Conservation (phyloP, 2,888 invertebrate genomes). For the Nomada ruficornis region DNA sequence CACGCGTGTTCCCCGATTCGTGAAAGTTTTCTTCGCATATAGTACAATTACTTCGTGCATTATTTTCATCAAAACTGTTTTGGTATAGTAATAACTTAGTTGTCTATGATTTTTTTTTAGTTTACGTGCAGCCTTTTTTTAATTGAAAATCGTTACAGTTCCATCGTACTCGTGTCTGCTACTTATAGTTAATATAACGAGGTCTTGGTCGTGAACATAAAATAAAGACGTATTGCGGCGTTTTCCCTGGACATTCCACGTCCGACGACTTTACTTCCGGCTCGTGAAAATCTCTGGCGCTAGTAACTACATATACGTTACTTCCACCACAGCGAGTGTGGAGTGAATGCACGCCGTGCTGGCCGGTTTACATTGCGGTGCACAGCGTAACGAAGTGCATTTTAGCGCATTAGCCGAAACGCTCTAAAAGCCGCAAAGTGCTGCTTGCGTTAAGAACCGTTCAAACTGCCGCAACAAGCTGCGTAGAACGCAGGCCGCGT, state of each 20-base stretch:
- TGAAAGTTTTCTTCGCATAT: neutral
- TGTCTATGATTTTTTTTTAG: neutral
- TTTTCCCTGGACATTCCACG: neutral
- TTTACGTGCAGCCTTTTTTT: neutral
- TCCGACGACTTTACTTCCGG: slow-evolving; percentile 28
- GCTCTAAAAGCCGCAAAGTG: slow-evolving; percentile 75
- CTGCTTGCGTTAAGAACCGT: slow-evolving; percentile 65
- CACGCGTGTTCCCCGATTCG: neutral
- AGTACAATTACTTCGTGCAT: neutral
- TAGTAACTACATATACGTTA: slow-evolving; percentile 53
- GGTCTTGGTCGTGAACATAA: too few relatives aligned
- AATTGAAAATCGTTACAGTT: neutral
- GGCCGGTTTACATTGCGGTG: slow-evolving; percentile 63
- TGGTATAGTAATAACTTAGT: neutral
- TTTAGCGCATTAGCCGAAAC: slow-evolving; percentile 74
- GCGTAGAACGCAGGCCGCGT: neutral
- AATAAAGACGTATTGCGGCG: neutral
- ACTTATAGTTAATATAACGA: neutral
- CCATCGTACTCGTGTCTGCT: neutral
- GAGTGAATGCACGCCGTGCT: slow-evolving; percentile 52
- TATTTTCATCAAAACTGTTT: neutral
- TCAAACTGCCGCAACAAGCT: slow-evolving; percentile 41
- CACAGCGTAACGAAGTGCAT: slow-evolving; percentile 73
- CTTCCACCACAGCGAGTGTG: slow-evolving; percentile 47
- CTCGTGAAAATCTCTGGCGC: slow-evolving; percentile 47